Base-by-base conservation (phyloP, 2,797 vertebrate genomes). In the Characodon lateralis region DNA sequence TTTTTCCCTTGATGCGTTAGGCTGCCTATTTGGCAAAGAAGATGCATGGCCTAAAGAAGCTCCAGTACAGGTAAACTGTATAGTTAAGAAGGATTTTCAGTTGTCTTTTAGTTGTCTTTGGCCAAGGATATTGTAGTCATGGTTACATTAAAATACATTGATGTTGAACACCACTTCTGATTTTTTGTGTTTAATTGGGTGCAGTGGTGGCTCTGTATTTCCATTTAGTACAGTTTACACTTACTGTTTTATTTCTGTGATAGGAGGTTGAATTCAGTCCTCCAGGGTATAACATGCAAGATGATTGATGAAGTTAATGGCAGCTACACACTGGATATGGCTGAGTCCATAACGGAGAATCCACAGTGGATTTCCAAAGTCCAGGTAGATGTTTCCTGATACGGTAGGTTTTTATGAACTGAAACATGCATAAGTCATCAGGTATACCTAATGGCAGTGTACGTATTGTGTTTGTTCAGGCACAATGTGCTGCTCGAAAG, bases 241-340 rank as follows among this genome's bases (percentile, higher is more conserved):
- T 20, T 20, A n/a, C 53, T 56, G 16, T 55, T 71, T 74, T 10
- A 51, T 71, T 53, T 12, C 46, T 48, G 73, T 53, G 39, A 82
- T 90, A 96, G 94, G 86, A 92, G 51, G 77, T 80, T 93, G 77
- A 82, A 46, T 61, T 87, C 86, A 22, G 70, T 94, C 71, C 74
- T 94, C 56, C 92, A 91, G 78, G 95, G 95, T 0, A 3, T 96
- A 48, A 91, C 92, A 26, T 95, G 94, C 78, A 51, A 80, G 72
- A 94, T 93, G 87, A 91, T 95, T 1, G 68, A 91, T 26, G 68
- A 71, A 22, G 58, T 88, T 12, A 14, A 84, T 43, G 85, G 88
- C 61, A 88, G 6, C 2, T 83, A 87, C 1, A 48, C 46, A 0
- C 18, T 77, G 66, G 86, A 89, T 41, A 84, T 93, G 88, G 59